A percentile compares a stretch with the other conserved stretches of the same genome.
Conservation (phyloP, 1,140 invertebrate genomes). For the Euwallacea fornicatus region DNA sequence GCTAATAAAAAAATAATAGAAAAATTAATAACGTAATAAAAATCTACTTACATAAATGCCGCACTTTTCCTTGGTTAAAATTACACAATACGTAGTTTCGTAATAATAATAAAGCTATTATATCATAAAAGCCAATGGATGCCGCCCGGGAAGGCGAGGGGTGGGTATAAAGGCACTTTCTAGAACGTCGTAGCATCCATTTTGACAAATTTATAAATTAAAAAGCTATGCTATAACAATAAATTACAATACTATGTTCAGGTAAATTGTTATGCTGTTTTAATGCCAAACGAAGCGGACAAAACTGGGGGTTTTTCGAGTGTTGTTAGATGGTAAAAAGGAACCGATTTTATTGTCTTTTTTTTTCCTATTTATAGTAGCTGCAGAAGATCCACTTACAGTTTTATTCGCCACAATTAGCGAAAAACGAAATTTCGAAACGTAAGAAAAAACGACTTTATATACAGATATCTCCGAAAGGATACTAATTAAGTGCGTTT, state of each 20-base stretch:
- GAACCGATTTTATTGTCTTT: too few species aligned
- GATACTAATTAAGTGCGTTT: background rate
- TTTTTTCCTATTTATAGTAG: too few species aligned
- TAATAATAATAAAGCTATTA: slow-evolving; percentile 32
- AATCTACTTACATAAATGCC: slow-evolving; percentile 38
- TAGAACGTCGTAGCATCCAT: slow-evolving; percentile 11
- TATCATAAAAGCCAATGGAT: slow-evolving; percentile 29
- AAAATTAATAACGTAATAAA: slow-evolving; percentile 36
- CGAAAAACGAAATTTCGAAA: too few species aligned
- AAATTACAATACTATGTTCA: slow-evolving; percentile 40
- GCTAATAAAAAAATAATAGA: slow-evolving; percentile 33
- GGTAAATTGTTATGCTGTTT: slow-evolving; percentile 28
- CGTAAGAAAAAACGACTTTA: too few species aligned
- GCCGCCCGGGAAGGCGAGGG: background rate
- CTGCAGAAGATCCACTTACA: too few species aligned
- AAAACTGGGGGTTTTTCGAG: too few species aligned
- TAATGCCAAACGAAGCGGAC: too few species aligned
- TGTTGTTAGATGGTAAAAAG: too few species aligned
- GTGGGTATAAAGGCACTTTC: slow-evolving; percentile 29
- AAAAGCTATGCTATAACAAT: slow-evolving; percentile 37
- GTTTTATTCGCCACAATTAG: too few species aligned
- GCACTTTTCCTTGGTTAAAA: slow-evolving; percentile 29
- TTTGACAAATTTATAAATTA: slow-evolving; percentile 27
- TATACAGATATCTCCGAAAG: too few species aligned
- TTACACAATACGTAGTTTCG: slow-evolving; percentile 20